Evolutionary conservation across 2,888 invertebrate genomes (phyloP), one percentile per base, ranked within the genome.

Genomic region (Beris morrisii): DNA sequence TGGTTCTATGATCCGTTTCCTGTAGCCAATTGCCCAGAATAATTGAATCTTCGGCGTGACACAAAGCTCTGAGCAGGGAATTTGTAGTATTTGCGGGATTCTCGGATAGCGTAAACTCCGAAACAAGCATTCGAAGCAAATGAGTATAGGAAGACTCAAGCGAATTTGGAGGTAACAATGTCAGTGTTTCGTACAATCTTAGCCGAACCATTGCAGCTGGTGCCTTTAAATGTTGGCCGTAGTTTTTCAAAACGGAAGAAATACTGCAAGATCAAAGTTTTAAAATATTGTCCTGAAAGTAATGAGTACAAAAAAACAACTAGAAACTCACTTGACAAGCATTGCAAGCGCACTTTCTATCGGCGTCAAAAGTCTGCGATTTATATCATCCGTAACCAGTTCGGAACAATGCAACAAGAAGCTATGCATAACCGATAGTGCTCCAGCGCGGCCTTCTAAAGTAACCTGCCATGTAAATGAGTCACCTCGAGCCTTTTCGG

Each of bases 401-500:
- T 97, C 94, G 0, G 93, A 91, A 74, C 96, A 97, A 79, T 97
- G 91, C 43, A 90, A 84, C 50, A 98, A 82, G 77, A 99, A 90
- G 79, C 96, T 96, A 77, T 95, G 91, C 87, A 99, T 91, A 0
- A 97, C 95, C 52, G 96, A 95, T 11, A 99, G 82, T 1, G 98
- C 98, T 0, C 98, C 98, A 4, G 97, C 95, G 52, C 98, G 86
- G 3, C 96, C 96, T 82, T 98, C 97, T 65, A 99, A 82, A 0
- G 97, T 97, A 50, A 98, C 91, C 85, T 95, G 95, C 98, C 98
- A 98, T n/a, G 98, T 98, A 78, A 98, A 97, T 0, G 96, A 93
- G 82, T 99, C 98, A 6, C 96, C 92, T 74, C 98, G 85, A 13
- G 93, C 89, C 74, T 97, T 97, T 81, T 99, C 99, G 0, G 96